Evolutionary conservation across 2,797 vertebrate genomes (phyloP), one percentile per base, ranked within the genome.

Genomic region (Microcaecilia unicolor): DNA sequence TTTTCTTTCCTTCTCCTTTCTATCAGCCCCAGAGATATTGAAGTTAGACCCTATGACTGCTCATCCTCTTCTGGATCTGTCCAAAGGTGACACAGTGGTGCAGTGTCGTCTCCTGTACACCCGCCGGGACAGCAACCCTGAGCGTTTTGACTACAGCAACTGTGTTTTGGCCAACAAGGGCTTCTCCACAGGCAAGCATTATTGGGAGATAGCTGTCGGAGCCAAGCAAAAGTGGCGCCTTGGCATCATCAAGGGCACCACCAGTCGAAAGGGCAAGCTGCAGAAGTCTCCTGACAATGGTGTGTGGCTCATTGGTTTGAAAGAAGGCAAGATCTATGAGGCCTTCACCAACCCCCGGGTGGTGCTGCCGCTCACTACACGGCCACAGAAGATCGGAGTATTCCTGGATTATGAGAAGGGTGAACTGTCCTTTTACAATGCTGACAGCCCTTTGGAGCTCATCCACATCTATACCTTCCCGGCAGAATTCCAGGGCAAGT

Each of bases 141-240:
- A 90, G 33, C 62, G 83, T 39, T 90, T 91, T 1, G 69, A 83
- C 59, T 82, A 72, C 44, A 88, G 79, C 46, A 84, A 83, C 34
- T 90, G 87, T 2, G 76, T 89, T 28, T 71, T 89, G 25, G 67
- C 84, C 54, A 74, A 41, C 58, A 71, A 56, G 18, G 86, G 87
- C 44, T 91, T 91, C 64, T 88, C 84, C 37, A 85, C 81, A 0
- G 87, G 89, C 18, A 83, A 78, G 41, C 88, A 90, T 65, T 90
- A 85, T 76, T 92, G 89, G 88, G 84, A 92, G 58, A 81, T 91
- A 28, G 73, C 77, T 1, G 87, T 89, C 16, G 83, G 79, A 9
- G 40, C 52, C 51, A 89, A 87, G 71, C 80, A 68, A 2, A 78
- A 84, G 55, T 90, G 87, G 87, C 80, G 78, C 3, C 51, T 87